phyloP scores from a whole-genome alignment of 2,888 invertebrate genomes.

The Temnothorax rugatulus region DNA sequence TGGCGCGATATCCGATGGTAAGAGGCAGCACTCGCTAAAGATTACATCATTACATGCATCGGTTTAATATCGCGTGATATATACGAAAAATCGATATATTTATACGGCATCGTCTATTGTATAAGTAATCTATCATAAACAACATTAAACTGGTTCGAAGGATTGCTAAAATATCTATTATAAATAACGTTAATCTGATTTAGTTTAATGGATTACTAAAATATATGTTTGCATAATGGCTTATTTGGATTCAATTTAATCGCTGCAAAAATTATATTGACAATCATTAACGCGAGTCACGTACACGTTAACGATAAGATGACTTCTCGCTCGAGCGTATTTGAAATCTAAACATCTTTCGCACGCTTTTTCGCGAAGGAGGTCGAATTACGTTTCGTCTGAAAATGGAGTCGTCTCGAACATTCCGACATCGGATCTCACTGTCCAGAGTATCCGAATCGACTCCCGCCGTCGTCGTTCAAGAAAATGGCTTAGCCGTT shows the following conservation, averaged over 20 bases:
- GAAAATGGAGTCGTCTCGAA: constrained; percentile 35
- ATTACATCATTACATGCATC: background rate
- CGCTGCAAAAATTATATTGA: background rate
- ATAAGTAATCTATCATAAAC: background rate
- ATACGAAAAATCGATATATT: background rate
- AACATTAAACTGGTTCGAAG: background rate
- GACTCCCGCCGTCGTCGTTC: constrained; percentile 64
- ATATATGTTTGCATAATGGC: background rate
- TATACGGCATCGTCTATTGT: background rate
- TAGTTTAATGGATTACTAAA: background rate
- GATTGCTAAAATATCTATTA: background rate
- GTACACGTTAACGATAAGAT: background rate
- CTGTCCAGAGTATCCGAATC: constrained; percentile 58
- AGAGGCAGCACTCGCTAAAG: background rate
- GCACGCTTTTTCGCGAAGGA: constrained; percentile 4
- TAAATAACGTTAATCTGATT: background rate
- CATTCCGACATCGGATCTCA: constrained; percentile 38
- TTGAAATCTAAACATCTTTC: constrained; percentile 20
- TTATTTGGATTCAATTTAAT: background rate
- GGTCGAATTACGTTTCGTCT: constrained; percentile 40
- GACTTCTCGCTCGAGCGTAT: background rate
- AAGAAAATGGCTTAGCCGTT: constrained; percentile 65
- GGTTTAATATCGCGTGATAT: background rate
- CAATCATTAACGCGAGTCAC: background rate
- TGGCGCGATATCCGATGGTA: background rate